phyloP scores from a whole-genome alignment of 2,797 vertebrate genomes.

The Hephaestus fuliginosus region DNA sequence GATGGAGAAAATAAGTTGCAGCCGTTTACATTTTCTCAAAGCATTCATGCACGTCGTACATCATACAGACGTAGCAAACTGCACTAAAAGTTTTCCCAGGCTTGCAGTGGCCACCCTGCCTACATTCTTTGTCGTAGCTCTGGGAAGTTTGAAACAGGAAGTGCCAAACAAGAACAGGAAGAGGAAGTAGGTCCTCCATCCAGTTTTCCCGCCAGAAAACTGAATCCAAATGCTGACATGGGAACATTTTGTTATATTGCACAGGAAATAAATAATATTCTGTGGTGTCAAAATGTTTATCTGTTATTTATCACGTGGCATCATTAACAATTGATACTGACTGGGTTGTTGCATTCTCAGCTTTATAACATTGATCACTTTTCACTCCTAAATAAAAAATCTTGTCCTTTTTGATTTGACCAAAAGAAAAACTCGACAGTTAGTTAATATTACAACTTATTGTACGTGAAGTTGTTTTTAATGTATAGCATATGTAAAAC shows the following conservation, averaged over 20 bases:
- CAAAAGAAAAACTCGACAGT: not conserved
- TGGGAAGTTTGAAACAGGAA: conserved; percentile 71
- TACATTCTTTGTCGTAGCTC: conserved; percentile 40
- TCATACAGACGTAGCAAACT: not conserved
- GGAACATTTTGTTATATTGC: conserved; percentile 32
- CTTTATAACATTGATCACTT: not conserved
- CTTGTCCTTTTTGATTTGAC: not conserved
- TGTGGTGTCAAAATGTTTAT: not conserved
- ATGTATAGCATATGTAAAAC: not conserved
- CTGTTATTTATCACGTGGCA: not conserved
- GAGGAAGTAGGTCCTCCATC: conserved; percentile 68
- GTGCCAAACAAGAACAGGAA: conserved; percentile 77
- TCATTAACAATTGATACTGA: not conserved
- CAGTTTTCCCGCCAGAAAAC: conserved; percentile 56
- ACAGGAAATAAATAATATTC: conserved; percentile 15
- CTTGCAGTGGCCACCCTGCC: conserved; percentile 33
- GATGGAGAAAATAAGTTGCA: not conserved
- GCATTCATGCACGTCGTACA: not conserved
- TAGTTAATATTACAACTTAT: not conserved
- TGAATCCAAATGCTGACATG: conserved; percentile 25
- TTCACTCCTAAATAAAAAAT: not conserved
- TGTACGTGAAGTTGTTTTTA: too few species aligned
- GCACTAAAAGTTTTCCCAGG: conserved; percentile 37
- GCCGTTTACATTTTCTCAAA: not conserved
- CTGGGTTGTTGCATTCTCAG: not conserved